Evolutionary conservation across 2,797 vertebrate species (phyloP), one percentile per base, ranked within the genome.

Genomic region (Helostoma temminkii): DNA sequence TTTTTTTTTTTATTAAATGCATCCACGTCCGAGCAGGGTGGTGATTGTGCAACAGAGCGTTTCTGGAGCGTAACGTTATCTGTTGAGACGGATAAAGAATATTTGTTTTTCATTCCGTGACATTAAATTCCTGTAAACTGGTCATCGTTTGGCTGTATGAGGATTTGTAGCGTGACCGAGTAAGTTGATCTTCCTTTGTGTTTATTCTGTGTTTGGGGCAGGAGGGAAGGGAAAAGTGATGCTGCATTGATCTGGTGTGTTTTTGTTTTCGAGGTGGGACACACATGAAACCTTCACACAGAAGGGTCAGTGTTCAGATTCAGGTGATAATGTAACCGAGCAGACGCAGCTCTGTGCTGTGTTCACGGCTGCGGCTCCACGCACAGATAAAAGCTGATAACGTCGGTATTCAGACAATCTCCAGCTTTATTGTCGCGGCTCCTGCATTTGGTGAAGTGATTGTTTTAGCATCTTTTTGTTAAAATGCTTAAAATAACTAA

Each of bases 21-120:
- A 36, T 72, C 67, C 54, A 66, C 64, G 50, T 60, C 50, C 9
- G 32, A 61, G 46, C 63, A n/a, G 71, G 59, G 36, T 19, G 25
- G 62, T 0, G 78, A 54, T 69, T 48, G 57, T 16, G 41, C 60
- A 34, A 28, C 3, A 26, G 19, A 6, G 10, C 36, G 14, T 10
- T n/a, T 65, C 15, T 19, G 18, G 14, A 19, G 30, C 26, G 24
- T 21, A 58, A 16, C 39, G 10, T 24, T 12, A 14, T 41, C 25
- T 30, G 21, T 28, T 2, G 39, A 50, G 25, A 32, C 39, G 30
- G 47, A 52, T 24, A 10, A n/a, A 37, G 28, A 46, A 2, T 6
- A 0, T 22, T n/a, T 16, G 2, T 41, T 36, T 5, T 50, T 16
- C 3, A 5, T 9, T 28, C 6, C 21, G 1, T 1, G 30, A 12